Evolutionary conservation across 2,797 vertebrate genomes (phyloP).

Genomic region (Menidia menidia): DNA sequence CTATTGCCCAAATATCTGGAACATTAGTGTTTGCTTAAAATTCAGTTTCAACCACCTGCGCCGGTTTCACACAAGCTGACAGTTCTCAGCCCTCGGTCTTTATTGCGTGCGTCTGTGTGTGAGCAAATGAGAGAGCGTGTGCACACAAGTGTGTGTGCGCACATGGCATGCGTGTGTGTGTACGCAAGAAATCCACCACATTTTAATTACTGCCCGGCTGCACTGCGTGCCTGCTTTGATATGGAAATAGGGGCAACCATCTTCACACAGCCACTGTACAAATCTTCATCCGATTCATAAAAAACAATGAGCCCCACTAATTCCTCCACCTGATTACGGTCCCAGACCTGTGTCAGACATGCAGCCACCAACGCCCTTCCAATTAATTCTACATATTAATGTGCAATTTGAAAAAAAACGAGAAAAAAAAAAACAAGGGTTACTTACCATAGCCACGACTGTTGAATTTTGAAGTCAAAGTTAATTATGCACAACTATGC

Average conservation of each 20-base stretch:
- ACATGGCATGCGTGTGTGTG: slow-evolving; percentile 40
- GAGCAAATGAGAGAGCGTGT: slow-evolving; percentile 48
- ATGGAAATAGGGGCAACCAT: slow-evolving; percentile 94
- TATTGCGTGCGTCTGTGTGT: slow-evolving; percentile 43
- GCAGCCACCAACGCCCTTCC: slow-evolving; percentile 63
- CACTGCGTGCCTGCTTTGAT: slow-evolving; percentile 95
- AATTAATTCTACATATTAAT: slow-evolving; percentile 83
- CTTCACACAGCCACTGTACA: slow-evolving; percentile 90
- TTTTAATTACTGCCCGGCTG: slow-evolving; percentile 98
- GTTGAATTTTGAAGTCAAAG: slow-evolving; percentile 78
- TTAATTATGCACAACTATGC: slow-evolving; percentile 81
- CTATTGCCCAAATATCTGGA: slow-evolving; percentile 86
- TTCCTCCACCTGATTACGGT: slow-evolving; percentile 94
- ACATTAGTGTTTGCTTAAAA: slow-evolving; percentile 87
- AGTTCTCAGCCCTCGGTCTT: slow-evolving; percentile 85
- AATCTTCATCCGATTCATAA: slow-evolving; percentile 97
- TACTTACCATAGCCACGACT: slow-evolving; percentile 66
- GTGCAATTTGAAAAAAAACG: slow-evolving; percentile 58
- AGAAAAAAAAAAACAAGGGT: slow-evolving; percentile 50
- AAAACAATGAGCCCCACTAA: slow-evolving; percentile 93
- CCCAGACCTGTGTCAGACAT: slow-evolving; percentile 67
- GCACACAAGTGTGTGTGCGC: slow-evolving; percentile 55
- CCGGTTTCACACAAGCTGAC: slow-evolving; percentile 86
- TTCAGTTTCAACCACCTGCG: slow-evolving; percentile 87
- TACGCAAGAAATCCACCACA: slow-evolving; percentile 87